These are phyloP conservation scores for Datnioides undecimradiatus DNA, from an alignment of 2,113 vertebrate genomes.

Conservation along the genomic window DNA sequence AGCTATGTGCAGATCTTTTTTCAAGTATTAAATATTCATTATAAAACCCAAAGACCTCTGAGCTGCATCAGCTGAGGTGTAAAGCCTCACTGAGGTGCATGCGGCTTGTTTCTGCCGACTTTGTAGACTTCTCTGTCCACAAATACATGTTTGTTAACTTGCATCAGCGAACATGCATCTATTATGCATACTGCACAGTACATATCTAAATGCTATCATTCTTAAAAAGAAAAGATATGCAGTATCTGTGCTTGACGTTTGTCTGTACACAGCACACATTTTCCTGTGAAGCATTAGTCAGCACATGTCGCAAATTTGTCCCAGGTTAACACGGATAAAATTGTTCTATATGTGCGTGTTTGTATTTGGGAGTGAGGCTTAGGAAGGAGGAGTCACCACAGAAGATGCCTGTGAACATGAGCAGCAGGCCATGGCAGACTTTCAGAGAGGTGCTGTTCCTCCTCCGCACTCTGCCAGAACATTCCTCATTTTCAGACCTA, in stretches of 20 bases:
- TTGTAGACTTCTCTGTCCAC: background rate
- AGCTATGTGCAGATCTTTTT: background rate
- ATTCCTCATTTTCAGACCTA: conserved; percentile 71
- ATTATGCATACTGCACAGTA: background rate
- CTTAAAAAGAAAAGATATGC: background rate
- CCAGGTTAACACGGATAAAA: background rate
- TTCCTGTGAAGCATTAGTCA: background rate
- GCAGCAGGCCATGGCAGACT: conserved; percentile 62
- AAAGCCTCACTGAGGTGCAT: background rate
- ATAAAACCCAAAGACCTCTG: background rate
- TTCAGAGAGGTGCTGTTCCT: conserved; percentile 58
- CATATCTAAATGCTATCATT: background rate
- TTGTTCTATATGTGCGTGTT: background rate
- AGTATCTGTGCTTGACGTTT: background rate
- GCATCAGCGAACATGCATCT: background rate
- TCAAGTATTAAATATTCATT: conserved; percentile 22
- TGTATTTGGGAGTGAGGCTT: background rate
- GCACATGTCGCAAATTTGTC: background rate
- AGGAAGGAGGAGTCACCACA: conserved; percentile 36
- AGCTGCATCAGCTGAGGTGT: background rate
- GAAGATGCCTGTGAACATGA: conserved; percentile 59
- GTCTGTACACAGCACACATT: background rate
- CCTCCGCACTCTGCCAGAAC: conserved; percentile 62
- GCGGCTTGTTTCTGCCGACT: background rate
- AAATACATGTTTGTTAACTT: background rate